A percentile compares a stretch with the other conserved stretches of the same genome.
These are phyloP conservation scores for Electrona antarctica DNA, from an alignment of 2,113 vertebrate genomes.

Conservation along the genomic window DNA sequence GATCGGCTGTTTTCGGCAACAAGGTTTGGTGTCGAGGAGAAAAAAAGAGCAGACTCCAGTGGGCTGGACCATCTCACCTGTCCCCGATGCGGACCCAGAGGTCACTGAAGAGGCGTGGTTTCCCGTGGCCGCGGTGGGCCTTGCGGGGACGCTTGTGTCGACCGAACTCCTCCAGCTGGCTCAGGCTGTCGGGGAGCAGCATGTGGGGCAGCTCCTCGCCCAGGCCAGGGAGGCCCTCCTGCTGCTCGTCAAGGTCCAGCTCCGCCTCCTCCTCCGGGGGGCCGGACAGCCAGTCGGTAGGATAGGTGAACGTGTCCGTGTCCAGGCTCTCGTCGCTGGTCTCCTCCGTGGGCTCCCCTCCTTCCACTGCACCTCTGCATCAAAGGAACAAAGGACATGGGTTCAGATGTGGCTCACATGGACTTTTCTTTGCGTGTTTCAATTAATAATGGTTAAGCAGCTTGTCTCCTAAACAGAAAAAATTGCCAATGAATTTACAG, in stretches of 20 bases:
- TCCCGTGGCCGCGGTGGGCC: slow-evolving; percentile 82
- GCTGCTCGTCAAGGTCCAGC: slow-evolving; percentile 69
- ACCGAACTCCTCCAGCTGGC: slow-evolving; percentile 96
- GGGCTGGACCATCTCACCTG: slow-evolving; percentile 80
- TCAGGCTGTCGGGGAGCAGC: slow-evolving; percentile 93
- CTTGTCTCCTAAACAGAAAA: too few relatives aligned
- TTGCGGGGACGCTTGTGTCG: slow-evolving; percentile 91
- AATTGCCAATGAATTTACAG: too few relatives aligned
- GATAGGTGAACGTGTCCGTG: neutral
- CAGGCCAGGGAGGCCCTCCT: slow-evolving; percentile 38
- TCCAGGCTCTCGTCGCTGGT: slow-evolving; percentile 32
- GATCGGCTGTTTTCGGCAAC: too few relatives aligned
- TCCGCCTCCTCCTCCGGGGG: slow-evolving; percentile 27
- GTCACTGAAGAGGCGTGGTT: slow-evolving; percentile 93
- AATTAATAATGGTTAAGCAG: too few relatives aligned
- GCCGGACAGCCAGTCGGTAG: slow-evolving; percentile 46
- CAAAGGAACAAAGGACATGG: neutral
- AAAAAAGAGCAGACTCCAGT: too few relatives aligned
- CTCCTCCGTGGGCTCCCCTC: slow-evolving; percentile 29
- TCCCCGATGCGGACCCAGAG: slow-evolving; percentile 97
- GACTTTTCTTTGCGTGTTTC: too few relatives aligned
- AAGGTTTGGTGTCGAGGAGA: too few relatives aligned
- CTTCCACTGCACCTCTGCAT: slow-evolving; percentile 43
- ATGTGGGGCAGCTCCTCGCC: slow-evolving; percentile 89
- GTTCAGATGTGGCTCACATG: neutral